Evolutionary conservation across 2,888 invertebrate genomes (phyloP).

Genomic region (Tachina lurida): DNA sequence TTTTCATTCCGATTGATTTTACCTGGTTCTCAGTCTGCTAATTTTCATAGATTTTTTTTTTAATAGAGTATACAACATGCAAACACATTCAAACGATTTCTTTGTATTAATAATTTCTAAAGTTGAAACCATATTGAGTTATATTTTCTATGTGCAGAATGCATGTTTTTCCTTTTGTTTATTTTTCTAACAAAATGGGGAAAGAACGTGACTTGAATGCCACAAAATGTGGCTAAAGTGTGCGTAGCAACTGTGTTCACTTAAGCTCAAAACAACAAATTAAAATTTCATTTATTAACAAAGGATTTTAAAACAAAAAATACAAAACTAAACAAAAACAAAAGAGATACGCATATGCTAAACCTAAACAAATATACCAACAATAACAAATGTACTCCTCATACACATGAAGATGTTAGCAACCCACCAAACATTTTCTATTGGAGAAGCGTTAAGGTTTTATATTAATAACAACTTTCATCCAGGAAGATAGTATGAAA

Average conservation of each 20-base stretch:
- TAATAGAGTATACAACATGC: background rate
- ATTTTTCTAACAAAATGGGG: conserved; percentile 30
- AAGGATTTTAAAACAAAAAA: conserved; percentile 23
- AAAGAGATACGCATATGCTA: background rate
- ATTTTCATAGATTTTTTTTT: too few relatives aligned
- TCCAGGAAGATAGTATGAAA: background rate
- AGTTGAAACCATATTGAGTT: conserved; percentile 40
- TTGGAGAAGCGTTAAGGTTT: background rate
- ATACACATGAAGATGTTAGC: background rate
- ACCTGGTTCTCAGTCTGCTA: too few relatives aligned
- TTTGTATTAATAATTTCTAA: conserved; percentile 39
- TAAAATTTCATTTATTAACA: conserved; percentile 61
- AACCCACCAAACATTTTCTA: background rate
- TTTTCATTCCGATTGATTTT: too few relatives aligned
- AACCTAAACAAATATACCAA: background rate
- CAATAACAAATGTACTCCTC: background rate
- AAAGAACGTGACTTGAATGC: conserved; percentile 60
- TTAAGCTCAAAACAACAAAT: conserved; percentile 53
- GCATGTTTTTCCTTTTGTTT: conserved; percentile 19
- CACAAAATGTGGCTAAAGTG: conserved; percentile 20
- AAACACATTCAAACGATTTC: background rate
- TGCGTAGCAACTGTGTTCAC: conserved; percentile 37
- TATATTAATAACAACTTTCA: background rate
- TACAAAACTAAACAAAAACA: conserved; percentile 10
- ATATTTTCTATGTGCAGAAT: background rate